These are phyloP conservation scores for Rhyacophila brunnea DNA, from an alignment of 1,140 invertebrate species.

Conservation along the genomic window DNA sequence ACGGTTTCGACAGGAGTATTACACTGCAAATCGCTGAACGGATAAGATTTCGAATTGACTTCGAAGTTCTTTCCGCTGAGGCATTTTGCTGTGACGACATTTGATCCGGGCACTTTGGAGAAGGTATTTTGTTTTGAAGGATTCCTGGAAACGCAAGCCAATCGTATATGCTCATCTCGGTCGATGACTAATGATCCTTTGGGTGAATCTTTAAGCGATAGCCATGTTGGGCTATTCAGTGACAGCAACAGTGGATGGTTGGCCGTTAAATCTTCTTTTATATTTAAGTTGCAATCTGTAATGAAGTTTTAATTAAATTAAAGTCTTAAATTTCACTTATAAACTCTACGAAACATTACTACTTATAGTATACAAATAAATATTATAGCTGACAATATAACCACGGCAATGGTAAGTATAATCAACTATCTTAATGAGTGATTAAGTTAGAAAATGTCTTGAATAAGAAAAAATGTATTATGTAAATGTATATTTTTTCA, in stretches of 20 bases:
- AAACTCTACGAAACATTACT: too few relatives aligned
- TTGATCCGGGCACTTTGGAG: conserved; percentile 6
- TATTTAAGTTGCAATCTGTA: conserved; percentile 31
- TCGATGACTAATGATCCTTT: conserved; percentile 20
- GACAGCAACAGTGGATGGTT: conserved; percentile 32
- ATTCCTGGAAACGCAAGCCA: conserved; percentile 24
- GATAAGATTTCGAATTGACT: conserved; percentile 30
- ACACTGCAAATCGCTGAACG: conserved; percentile 40
- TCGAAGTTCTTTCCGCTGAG: conserved; percentile 36
- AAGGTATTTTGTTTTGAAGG: conserved; percentile 16
- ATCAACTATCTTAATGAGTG: too few relatives aligned
- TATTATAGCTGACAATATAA: too few relatives aligned
- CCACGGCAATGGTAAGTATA: too few relatives aligned
- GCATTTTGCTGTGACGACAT: conserved; percentile 35
- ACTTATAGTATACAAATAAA: too few relatives aligned
- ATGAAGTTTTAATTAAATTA: too few relatives aligned
- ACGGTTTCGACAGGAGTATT: conserved; percentile 27
- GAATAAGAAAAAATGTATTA: background rate
- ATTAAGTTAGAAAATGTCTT: too few relatives aligned
- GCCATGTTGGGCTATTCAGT: conserved; percentile 17
- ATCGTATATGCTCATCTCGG: conserved; percentile 25
- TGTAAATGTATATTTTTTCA: background rate
- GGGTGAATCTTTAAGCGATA: conserved; percentile 17
- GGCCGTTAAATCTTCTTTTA: conserved; percentile 24
- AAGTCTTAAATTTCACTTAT: too few relatives aligned